Evolutionary conservation across 1,140 invertebrate genomes (phyloP).

Genomic region (Akabosia matsudoensis): DNA sequence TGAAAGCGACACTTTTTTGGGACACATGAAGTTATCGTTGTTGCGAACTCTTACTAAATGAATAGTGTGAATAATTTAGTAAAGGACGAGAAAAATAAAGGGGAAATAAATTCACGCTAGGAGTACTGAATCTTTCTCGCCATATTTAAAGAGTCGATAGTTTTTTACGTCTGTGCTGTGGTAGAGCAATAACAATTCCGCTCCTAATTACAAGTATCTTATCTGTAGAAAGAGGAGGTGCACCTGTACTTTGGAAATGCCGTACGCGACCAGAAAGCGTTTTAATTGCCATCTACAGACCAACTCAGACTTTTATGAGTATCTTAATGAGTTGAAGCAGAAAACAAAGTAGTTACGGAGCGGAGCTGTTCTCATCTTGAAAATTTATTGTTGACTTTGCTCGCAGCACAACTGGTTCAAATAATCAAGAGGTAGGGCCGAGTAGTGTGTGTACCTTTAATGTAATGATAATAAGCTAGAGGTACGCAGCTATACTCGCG

Average conservation of each 20-base stretch:
- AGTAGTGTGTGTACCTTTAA: too few relatives aligned
- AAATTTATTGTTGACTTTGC: not conserved
- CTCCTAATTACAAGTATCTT: not conserved
- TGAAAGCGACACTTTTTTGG: conserved; percentile 12
- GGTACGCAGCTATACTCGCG: too few relatives aligned
- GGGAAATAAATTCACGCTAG: too few relatives aligned
- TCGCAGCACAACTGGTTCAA: not conserved
- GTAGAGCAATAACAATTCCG: too few relatives aligned
- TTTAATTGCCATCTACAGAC: conserved; percentile 23
- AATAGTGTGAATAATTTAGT: not conserved
- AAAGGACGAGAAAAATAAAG: too few relatives aligned
- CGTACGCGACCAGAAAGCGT: not conserved
- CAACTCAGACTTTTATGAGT: not conserved
- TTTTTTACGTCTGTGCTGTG: too few relatives aligned
- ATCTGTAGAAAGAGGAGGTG: not conserved
- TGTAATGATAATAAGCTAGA: too few relatives aligned
- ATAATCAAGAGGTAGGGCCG: too few relatives aligned
- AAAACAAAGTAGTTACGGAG: conserved; percentile 4
- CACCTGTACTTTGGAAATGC: not conserved
- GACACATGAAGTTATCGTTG: too few relatives aligned
- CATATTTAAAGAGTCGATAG: too few relatives aligned
- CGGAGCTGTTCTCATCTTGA: not conserved
- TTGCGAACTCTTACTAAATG: too few relatives aligned
- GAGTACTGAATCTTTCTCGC: too few relatives aligned
- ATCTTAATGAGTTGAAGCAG: conserved; percentile 5